Base-by-base conservation (phyloP, 1,140 invertebrate genomes). In the Dendroctonus valens region DNA sequence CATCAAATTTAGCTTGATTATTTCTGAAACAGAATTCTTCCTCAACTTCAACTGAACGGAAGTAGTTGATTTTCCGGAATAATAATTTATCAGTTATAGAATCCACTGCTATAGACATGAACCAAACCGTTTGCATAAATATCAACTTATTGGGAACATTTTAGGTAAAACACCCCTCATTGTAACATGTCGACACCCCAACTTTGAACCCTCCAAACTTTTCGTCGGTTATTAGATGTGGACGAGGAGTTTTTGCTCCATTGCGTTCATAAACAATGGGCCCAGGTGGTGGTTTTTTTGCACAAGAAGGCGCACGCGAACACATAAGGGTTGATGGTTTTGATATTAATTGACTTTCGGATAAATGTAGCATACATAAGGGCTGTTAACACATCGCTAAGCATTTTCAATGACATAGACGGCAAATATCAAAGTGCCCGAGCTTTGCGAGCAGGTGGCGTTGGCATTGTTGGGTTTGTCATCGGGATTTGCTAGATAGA, bases 251-350 rank as follows among this genome's bases (percentile, higher is more conserved):
- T 62, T 52, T 62, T 52, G 59, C 49, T 62, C 50, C 50, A 62
- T 52, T 26, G 40, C 11, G 46, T 49, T 38, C 38, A 49, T 38
- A 48, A 60, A 60, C 59, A 60, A 60, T 49, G 37, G 8, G 37
- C 11, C 46, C 59, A 60, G 59, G 59, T 60, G 59, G 46, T 60
- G 59, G 49, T 60, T 60, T 59, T 60, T 60, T 14, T 46, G 44
- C 9, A 15, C 58, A 7, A 50, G 9, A 26, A 15, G n/a, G 6
- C 26, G 58, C 44, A 60, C 44, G 44, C 44, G 58, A 51, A 41
- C 39, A 14, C 14, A 38, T 11, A 41, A 42, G 58, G 48, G 55
- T 42, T 48, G 39, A 26, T 39, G 53, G 57, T 42, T 59, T 44
- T 48, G 3, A 59, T 59, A 59, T 59, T 59, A 59, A 44, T 59